phyloP scores from a whole-genome alignment of 2,888 invertebrate genomes.

The Cosmia pyralina region DNA sequence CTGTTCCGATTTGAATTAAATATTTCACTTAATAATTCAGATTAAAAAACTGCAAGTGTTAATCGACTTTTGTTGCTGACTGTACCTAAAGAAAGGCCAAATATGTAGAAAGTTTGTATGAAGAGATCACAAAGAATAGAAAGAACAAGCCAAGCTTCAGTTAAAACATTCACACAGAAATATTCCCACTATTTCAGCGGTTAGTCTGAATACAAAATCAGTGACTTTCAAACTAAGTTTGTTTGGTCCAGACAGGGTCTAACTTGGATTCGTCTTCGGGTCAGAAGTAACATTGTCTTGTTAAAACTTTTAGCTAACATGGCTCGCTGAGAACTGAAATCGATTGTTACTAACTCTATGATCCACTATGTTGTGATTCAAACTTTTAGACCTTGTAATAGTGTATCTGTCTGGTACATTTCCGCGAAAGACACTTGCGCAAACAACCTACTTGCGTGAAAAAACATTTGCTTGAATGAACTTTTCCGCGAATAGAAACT shows the following conservation, averaged over 20 bases:
- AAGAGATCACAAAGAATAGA: background rate
- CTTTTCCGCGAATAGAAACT: no score
- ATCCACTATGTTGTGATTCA: background rate
- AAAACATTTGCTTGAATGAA: no score
- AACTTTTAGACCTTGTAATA: background rate
- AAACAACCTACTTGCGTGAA: no score
- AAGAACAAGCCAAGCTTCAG: background rate
- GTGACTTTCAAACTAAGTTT: slow-evolving; percentile 37
- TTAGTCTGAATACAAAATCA: slow-evolving; percentile 25
- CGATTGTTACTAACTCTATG: slow-evolving; percentile 21
- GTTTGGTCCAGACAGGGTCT: slow-evolving; percentile 28
- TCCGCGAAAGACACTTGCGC: no score
- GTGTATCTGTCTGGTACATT: no score
- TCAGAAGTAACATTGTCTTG: slow-evolving; percentile 46
- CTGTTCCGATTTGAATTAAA: no score
- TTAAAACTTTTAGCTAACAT: slow-evolving; percentile 51
- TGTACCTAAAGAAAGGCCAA: background rate
- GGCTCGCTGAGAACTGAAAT: slow-evolving; percentile 17
- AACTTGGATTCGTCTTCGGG: slow-evolving; percentile 22
- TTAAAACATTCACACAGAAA: slow-evolving; percentile 1
- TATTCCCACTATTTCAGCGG: background rate
- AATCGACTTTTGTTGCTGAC: no score
- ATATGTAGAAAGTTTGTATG: background rate
- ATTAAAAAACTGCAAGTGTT: no score
- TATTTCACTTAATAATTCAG: no score